Evolutionary conservation across 2,888 invertebrate genomes (phyloP).

Genomic region (Drosophila tanythrix): DNA sequence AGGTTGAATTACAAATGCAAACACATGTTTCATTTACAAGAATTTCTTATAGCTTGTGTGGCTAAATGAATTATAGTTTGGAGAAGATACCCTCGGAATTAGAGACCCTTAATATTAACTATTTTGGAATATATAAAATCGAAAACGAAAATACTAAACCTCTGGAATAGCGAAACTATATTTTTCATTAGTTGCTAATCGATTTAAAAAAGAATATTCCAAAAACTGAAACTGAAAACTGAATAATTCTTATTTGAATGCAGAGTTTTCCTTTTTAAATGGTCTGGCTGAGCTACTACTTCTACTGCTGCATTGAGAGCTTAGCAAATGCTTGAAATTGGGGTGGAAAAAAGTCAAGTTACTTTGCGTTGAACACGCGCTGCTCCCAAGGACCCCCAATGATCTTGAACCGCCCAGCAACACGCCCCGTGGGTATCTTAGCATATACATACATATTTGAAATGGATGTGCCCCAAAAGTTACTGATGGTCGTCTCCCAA

Average conservation of each 20-base stretch:
- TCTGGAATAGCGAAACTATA: not conserved
- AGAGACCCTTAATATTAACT: not conserved
- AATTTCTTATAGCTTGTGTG: conserved; percentile 4
- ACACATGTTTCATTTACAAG: conserved; percentile 44
- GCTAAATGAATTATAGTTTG: not conserved
- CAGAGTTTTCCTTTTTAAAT: not conserved
- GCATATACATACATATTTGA: conserved; percentile 1
- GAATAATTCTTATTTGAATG: not conserved
- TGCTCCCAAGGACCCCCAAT: conserved; percentile 4
- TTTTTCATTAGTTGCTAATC: too few relatives aligned
- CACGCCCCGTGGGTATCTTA: conserved; percentile 18
- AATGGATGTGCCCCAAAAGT: conserved; percentile 14
- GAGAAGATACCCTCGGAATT: not conserved
- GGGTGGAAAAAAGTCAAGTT: conserved; percentile 31
- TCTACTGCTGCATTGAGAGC: not conserved
- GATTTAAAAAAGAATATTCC: not conserved
- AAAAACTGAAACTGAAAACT: not conserved
- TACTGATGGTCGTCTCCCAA: conserved; percentile 64
- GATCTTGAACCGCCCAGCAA: conserved; percentile 26
- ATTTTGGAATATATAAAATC: not conserved
- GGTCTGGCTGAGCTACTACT: not conserved
- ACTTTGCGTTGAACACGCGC: conserved; percentile 17
- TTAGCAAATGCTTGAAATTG: conserved; percentile 9
- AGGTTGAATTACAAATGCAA: conserved; percentile 44
- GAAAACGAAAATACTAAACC: rapidly evolving